Evolutionary conservation across 1,140 invertebrate species (phyloP).

Genomic region (Whitmania pigra): DNA sequence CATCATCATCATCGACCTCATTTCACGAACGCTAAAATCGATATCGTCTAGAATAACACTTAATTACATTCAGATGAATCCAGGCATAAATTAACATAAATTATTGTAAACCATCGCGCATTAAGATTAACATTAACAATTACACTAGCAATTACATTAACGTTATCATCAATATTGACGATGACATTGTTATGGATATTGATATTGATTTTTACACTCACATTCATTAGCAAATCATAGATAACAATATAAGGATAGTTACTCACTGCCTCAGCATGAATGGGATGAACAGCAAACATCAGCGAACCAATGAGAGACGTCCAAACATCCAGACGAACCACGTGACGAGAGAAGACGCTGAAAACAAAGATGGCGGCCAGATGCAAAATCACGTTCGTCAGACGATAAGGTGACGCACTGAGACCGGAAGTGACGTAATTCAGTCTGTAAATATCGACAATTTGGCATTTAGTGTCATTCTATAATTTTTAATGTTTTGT

Average conservation of each 20-base stretch:
- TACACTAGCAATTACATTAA: no score
- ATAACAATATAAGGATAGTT: neutral
- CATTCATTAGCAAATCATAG: no score
- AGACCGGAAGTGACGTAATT: slow-evolving; percentile 30
- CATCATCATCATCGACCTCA: no score
- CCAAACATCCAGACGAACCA: slow-evolving; percentile 10
- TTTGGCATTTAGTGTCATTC: slow-evolving; percentile 9
- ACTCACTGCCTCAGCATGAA: slow-evolving; percentile 40
- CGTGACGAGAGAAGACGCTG: slow-evolving; percentile 14
- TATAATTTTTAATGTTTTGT: neutral
- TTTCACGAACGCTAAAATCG: no score
- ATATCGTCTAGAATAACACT: no score
- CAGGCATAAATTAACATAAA: no score
- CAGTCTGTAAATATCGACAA: slow-evolving; percentile 29
- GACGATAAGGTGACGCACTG: slow-evolving; percentile 24
- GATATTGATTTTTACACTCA: no score
- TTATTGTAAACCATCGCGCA: no score
- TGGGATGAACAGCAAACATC: slow-evolving; percentile 38
- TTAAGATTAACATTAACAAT: no score
- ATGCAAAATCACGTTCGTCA: slow-evolving; percentile 23
- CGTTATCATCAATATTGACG: no score
- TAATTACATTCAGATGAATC: no score
- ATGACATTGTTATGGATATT: no score
- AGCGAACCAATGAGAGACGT: slow-evolving; percentile 22
- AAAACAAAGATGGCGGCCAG: slow-evolving; percentile 17